Evolutionary conservation across 2,113 vertebrate genomes (phyloP).

Genomic region (Mormyrus iriodes): DNA sequence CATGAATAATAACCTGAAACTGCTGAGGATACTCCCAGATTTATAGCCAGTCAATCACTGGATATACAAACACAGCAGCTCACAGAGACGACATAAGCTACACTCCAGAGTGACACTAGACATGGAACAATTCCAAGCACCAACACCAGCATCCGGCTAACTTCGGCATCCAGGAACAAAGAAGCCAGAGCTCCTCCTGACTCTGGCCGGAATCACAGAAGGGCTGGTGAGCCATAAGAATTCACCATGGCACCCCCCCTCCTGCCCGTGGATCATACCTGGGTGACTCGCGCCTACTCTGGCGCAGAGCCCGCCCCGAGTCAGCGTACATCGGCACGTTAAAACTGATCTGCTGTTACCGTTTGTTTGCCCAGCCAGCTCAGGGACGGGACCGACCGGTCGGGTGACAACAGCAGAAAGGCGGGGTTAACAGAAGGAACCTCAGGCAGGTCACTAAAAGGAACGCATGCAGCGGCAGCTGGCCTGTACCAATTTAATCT

Average conservation of each 20-base stretch:
- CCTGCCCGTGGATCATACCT: slow-evolving; percentile 36
- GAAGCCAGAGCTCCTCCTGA: background rate
- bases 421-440: background rate
- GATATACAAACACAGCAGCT: background rate
- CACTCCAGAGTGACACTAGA: background rate
- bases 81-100: background rate
- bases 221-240: background rate
- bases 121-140: background rate
- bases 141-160: background rate
- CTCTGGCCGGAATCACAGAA: background rate
- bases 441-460: background rate
- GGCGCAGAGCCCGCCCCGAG: background rate
- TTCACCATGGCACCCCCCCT: background rate
- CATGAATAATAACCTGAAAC: background rate
- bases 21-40: background rate
- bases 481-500: background rate
- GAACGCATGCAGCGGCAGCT: background rate
- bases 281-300: background rate
- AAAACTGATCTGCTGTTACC: background rate
- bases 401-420: background rate
- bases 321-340: background rate
- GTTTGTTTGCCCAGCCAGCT: background rate
- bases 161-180: background rate
- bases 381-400: background rate
- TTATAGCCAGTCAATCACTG: background rate